Evolutionary conservation across 2,888 invertebrate genomes (phyloP).

Genomic region (Dioctria linearis): DNA sequence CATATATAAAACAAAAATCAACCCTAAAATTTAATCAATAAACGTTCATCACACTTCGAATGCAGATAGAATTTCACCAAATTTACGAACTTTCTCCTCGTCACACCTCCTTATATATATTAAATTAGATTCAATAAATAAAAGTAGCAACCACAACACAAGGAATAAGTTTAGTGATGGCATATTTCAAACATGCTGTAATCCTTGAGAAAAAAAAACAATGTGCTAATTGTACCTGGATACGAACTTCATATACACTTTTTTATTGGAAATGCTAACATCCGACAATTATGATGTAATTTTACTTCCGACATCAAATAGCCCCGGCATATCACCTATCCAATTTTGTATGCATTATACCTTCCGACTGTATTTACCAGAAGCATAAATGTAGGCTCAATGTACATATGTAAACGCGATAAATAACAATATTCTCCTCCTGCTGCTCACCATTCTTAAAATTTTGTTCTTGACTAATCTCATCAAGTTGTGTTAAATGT

Average conservation of each 20-base stretch:
- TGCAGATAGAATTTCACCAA: too few relatives aligned
- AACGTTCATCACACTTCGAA: too few relatives aligned
- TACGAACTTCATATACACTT: background rate
- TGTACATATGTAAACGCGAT: background rate
- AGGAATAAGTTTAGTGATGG: too few relatives aligned
- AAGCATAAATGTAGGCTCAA: background rate
- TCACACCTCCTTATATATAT: too few relatives aligned
- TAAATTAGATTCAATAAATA: too few relatives aligned
- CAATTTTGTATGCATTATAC: too few relatives aligned
- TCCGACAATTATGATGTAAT: conserved; percentile 11
- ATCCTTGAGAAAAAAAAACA: background rate
- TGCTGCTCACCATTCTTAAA: conserved; percentile 15
- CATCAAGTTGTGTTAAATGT: conserved; percentile 55
- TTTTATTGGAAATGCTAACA: conserved; percentile 8
- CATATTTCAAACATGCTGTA: too few relatives aligned
- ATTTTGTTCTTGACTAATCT: conserved; percentile 23
- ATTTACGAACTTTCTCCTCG: too few relatives aligned
- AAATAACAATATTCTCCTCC: background rate
- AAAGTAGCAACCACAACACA: too few relatives aligned
- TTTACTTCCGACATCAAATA: conserved; percentile 34
- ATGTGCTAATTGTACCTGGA: conserved; percentile 16
- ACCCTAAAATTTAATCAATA: too few relatives aligned
- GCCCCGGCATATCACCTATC: background rate
- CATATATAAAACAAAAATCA: too few relatives aligned
- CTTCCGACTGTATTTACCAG: too few relatives aligned